Percentiles rank a stretch among this genome's conserved stretches.
These are phyloP conservation scores for Acridotheres tristis DNA, from an alignment of 2,797 vertebrate genomes.

Conservation along the genomic window DNA sequence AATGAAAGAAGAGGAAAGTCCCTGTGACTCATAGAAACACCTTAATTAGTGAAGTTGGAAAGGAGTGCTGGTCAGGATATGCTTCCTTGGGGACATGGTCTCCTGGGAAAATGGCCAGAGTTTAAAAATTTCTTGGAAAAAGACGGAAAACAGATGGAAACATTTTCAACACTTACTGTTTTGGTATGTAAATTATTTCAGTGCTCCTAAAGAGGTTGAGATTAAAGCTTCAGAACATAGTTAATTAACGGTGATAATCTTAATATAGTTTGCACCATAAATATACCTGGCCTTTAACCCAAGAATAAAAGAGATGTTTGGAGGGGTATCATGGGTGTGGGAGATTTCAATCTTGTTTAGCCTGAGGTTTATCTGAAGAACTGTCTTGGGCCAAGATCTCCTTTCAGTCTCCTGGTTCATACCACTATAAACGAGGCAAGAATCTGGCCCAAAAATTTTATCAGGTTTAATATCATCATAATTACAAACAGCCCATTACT, in stretches of 20 bases:
- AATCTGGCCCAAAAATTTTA: constrained; percentile 42
- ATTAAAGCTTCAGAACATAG: constrained; percentile 3
- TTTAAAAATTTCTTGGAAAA: neutral
- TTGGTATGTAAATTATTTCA: constrained; percentile 6
- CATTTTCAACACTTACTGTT: constrained; percentile 8
- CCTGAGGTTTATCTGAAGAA: constrained; percentile 51
- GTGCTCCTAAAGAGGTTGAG: neutral
- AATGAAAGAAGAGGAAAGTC: constrained; percentile 61
- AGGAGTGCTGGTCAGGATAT: neutral
- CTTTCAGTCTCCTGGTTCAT: constrained; percentile 26
- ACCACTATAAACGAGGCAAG: neutral
- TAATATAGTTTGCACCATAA: constrained; percentile 30
- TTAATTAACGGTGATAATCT: constrained; percentile 46
- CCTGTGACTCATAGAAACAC: constrained; percentile 62
- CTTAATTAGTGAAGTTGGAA: constrained; percentile 27
- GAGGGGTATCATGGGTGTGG: constrained; percentile 23
- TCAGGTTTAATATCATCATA: constrained; percentile 52
- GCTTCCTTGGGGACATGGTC: neutral
- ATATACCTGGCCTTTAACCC: constrained; percentile 40
- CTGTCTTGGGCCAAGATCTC: constrained; percentile 30
- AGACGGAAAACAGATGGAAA: constrained; percentile 8
- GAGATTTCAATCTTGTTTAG: constrained; percentile 55
- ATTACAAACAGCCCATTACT: constrained; percentile 31
- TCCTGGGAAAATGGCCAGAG: constrained; percentile 23
- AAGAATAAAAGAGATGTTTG: constrained; percentile 30